These are phyloP conservation scores for Deilephila porcellus DNA, from an alignment of 2,888 invertebrate species.

Conservation along the genomic window DNA sequence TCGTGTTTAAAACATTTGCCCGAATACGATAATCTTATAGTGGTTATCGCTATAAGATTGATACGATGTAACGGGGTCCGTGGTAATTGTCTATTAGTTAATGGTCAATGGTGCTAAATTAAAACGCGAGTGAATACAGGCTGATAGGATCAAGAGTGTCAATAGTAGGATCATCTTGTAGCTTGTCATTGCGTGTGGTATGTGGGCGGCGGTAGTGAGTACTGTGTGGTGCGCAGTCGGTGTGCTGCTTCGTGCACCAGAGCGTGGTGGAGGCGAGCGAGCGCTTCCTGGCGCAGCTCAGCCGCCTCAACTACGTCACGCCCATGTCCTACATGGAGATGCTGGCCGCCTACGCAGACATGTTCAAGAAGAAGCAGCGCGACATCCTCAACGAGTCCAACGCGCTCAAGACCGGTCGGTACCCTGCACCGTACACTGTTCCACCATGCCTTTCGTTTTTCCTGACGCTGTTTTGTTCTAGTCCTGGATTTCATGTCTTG, in stretches of 20 bases:
- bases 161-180: no score
- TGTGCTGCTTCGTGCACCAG: slow-evolving; percentile 86
- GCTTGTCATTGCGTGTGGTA: not conserved
- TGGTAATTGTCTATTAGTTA: no score
- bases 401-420: slow-evolving; percentile 83
- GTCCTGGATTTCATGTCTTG: no score
- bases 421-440: not conserved
- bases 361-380: slow-evolving; percentile 88
- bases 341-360: slow-evolving; percentile 90
- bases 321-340: slow-evolving; percentile 95
- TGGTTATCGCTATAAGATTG: no score
- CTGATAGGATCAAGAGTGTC: no score
- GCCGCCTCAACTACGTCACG: slow-evolving; percentile 93
- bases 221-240: slow-evolving; percentile 54
- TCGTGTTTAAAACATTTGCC: no score
- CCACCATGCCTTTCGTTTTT: no score
- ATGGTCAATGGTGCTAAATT: no score
- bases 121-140: no score
- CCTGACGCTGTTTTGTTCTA: no score
- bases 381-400: slow-evolving; percentile 82
- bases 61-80: no score
- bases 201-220: not conserved
- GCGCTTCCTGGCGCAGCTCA: slow-evolving; percentile 88
- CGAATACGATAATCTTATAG: no score
- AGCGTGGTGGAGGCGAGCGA: slow-evolving; percentile 89